Evolutionary conservation across 1,140 invertebrate genomes (phyloP).

Genomic region (Temnothorax curvispinosus): DNA sequence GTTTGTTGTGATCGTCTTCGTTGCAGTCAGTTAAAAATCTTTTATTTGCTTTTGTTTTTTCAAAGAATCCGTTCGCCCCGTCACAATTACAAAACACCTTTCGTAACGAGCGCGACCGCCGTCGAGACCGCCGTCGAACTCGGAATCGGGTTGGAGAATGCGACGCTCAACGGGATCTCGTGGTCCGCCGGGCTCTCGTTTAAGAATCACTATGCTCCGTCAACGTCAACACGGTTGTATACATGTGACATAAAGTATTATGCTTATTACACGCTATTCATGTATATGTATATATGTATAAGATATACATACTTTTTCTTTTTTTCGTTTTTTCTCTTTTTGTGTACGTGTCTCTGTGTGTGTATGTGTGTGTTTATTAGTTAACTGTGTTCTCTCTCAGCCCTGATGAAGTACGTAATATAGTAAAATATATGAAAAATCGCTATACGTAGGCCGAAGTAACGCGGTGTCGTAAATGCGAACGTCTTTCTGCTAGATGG

Average conservation of each 20-base stretch:
- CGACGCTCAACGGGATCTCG: constrained; percentile 9
- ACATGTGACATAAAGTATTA: constrained; percentile 50
- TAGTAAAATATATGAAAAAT: constrained; percentile 62
- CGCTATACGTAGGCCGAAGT: constrained; percentile 37
- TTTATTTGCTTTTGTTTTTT: constrained; percentile 58
- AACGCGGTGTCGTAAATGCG: constrained; percentile 27
- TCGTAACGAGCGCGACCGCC: background rate
- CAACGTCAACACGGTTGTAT: constrained; percentile 40
- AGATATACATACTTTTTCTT: constrained; percentile 46
- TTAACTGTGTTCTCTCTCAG: constrained; percentile 44
- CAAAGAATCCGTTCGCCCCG: constrained; percentile 12
- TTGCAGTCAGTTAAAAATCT: constrained; percentile 62
- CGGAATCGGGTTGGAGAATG: background rate
- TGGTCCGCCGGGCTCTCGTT: background rate
- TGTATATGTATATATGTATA: constrained; percentile 58
- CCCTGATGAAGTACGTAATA: constrained; percentile 56
- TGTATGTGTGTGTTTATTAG: constrained; percentile 19
- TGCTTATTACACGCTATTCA: constrained; percentile 41
- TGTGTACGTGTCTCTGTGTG: background rate
- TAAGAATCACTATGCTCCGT: constrained; percentile 44
- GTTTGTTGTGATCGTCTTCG: background rate
- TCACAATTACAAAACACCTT: constrained; percentile 54
- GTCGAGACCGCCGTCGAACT: background rate
- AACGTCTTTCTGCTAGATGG: background rate
- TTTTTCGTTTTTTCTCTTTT: constrained; percentile 3